Evolutionary conservation across 2,797 vertebrate species (phyloP), one percentile per base, ranked within the genome.

Genomic region (Darevskia mixta): DNA sequence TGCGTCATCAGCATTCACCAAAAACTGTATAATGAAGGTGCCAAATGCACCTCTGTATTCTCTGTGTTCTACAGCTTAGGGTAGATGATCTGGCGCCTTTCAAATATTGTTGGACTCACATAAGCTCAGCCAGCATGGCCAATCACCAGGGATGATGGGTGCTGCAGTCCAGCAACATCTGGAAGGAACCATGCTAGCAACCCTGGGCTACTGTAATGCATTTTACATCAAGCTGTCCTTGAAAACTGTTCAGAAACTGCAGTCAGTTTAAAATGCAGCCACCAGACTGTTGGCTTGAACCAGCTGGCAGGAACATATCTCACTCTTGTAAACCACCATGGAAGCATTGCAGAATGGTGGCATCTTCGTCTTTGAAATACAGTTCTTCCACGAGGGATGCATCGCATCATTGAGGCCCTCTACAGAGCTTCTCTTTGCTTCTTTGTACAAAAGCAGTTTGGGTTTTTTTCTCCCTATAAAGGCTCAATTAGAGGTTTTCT

Each of bases 321-420:
- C 27, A 15, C 27, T 78, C 76, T 78, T 49, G 20, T 17, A 45
- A 78, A 78, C 27, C 45, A 13, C 76, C 76, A 27, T 49, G 25
- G 76, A 78, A 15, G 41, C 2, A 13, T 49, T 55, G 13, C 49
- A 55, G 49, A 55, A 55, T 15, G 49, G 13, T 55, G 49, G 49
- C 49, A 55, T 55, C 49, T 55, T 15, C 13, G 15, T 55, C 13
- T 55, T 55, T 55, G 13, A 45, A 90, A 92, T 85, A n/a, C 82
- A 92, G 92, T 85, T 92, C 92, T 72, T 90, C 25, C 85, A 89
- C 89, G 75, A 81, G 49, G 25, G 85, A 91, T 88, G 86, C 79
- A 87, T 43, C 18, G 86, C 79, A 87, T 43, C 18, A 18, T 41
- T 90, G 9, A 85, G 88, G 32, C 78, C 55, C 73, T 86, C 76